phyloP scores from a whole-genome alignment of 1,140 invertebrate genomes.

The Cydia pomonella region DNA sequence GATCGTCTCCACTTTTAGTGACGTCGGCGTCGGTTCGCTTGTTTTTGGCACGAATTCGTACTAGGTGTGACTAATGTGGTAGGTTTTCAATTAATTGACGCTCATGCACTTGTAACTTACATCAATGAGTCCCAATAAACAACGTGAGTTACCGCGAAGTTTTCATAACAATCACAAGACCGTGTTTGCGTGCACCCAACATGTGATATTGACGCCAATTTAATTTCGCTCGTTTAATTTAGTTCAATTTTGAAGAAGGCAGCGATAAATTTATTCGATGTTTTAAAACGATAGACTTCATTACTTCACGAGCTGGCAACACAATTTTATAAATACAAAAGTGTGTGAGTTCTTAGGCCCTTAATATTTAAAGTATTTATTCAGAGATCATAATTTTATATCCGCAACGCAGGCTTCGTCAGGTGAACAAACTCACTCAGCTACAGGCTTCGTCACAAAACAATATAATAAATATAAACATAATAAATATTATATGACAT shows the following conservation, averaged over 20 bases:
- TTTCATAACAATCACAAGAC: conserved; percentile 18
- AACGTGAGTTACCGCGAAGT: not conserved
- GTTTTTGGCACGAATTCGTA: conserved; percentile 11
- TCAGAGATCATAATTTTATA: too few relatives aligned
- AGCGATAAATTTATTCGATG: conserved; percentile 26
- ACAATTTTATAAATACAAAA: not conserved
- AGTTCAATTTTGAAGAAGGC: conserved; percentile 45
- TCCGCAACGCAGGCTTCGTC: too few relatives aligned
- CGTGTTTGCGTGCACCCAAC: conserved; percentile 23
- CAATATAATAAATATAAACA: too few relatives aligned
- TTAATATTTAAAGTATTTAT: too few relatives aligned
- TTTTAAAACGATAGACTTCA: conserved; percentile 11
- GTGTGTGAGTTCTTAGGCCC: too few relatives aligned
- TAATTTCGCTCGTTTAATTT: conserved; percentile 49
- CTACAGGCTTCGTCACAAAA: too few relatives aligned
- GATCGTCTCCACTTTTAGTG: not conserved
- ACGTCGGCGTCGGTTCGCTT: not conserved
- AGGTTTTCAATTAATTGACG: not conserved
- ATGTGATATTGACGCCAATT: conserved; percentile 43
- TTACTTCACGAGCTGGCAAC: not conserved
- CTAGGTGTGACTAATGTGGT: conserved; percentile 14
- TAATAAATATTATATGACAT: too few relatives aligned
- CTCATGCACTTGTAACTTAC: conserved; percentile 11
- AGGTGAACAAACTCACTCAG: too few relatives aligned
- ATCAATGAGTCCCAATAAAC: conserved; percentile 9